Conservation (phyloP, 1,140 invertebrate species). For the Drosophila cardini region DNA sequence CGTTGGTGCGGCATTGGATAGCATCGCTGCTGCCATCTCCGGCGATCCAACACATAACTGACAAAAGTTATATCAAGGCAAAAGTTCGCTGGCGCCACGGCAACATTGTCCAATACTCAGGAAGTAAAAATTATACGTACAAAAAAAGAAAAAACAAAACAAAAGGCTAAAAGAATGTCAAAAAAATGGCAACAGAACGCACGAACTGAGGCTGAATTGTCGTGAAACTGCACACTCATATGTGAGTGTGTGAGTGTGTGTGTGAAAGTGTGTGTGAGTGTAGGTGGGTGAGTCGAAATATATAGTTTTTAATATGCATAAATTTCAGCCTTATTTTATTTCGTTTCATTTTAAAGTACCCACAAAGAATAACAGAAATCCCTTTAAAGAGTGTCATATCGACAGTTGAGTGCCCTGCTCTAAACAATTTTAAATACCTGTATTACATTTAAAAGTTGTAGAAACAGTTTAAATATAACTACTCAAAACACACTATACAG, state of each 20-base stretch:
- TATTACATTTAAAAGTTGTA: too few relatives aligned
- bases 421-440: too few relatives aligned
- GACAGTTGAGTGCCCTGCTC: constrained; percentile 13
- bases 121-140: constrained; percentile 52
- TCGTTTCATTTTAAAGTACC: constrained; percentile 40
- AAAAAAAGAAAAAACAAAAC: constrained; percentile 29
- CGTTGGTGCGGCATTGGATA: constrained; percentile 45
- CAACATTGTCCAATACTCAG: constrained; percentile 49
- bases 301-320: constrained; percentile 73
- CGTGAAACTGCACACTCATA: background rate
- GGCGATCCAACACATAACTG: constrained; percentile 43
- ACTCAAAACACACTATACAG: too few relatives aligned
- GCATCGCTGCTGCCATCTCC: constrained; percentile 30
- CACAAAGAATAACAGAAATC: background rate
- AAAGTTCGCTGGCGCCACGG: constrained; percentile 38
- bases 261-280: background rate
- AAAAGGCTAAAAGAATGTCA: background rate
- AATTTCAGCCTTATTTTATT: constrained; percentile 58
- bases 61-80: constrained; percentile 51
- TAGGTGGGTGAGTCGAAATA: constrained; percentile 42
- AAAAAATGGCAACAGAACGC: constrained; percentile 47
- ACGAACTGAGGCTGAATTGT: constrained; percentile 29
- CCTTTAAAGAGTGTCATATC: background rate
- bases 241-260: background rate
- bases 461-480: too few relatives aligned